Evolutionary conservation across 1,140 invertebrate species (phyloP), one percentile per base, ranked within the genome.

Genomic region (Archegozetes longisetosus): DNA sequence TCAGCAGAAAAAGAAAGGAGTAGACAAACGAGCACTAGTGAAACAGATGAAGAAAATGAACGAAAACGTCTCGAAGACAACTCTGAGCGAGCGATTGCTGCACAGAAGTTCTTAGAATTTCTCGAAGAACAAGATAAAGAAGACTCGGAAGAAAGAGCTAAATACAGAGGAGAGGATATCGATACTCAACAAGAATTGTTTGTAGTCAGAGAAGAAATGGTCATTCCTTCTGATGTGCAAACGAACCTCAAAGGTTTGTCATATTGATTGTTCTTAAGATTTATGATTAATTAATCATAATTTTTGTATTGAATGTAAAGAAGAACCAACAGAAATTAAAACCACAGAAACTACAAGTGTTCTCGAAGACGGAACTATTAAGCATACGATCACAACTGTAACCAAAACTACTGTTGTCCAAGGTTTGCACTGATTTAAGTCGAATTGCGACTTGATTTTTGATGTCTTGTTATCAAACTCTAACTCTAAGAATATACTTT

Each of bases 391-490:
- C 22, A 62, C 61, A 20, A 40, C 52, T 50, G 58, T 55, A n/a
- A 64, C 55, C 17, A 63, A 56, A 23, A 63, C 63, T 14, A 63
- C 62, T 23, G 48, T 61, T 55, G 47, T 58, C 22, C 62, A 62
- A 61, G 50, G 55, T 52, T 40, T 40, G 17, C 17, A 40, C 6
- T 40, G 32, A 17, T 9, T 40, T 40, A 40, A 6, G 32, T 40
- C n/a, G n/a, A n/a, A n/a, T n/a, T n/a, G n/a, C n/a, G n/a, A n/a
- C n/a, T n/a, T n/a, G n/a, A n/a, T n/a, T n/a, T n/a, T n/a, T n/a
- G n/a, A n/a, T n/a, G n/a, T n/a, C n/a, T 52, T 52, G 14, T 52
- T 6, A 23, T 9, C 20, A 12, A 9, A 52, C 22, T 52, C 6
- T 6, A 52, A 52, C 20, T 6, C 14, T 52, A 12, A 22, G 51